phyloP scores from a whole-genome alignment of 2,888 invertebrate species.

The Hetaerina titia region DNA sequence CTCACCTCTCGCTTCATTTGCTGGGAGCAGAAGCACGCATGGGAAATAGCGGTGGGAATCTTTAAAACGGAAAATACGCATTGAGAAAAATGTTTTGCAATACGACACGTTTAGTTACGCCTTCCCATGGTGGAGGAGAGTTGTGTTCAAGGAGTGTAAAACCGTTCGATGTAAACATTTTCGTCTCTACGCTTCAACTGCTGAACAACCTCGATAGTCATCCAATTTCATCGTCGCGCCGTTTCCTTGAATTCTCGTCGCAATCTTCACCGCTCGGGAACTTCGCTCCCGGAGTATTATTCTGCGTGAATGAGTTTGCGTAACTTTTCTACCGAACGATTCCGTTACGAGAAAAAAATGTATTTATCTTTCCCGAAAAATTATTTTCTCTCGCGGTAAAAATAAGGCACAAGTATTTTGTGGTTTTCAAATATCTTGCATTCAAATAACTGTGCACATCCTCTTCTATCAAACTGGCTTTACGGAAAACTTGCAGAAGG shows the following conservation, averaged over 20 bases:
- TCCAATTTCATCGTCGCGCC: conserved; percentile 24
- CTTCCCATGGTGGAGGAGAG: neutral
- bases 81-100: conserved; percentile 20
- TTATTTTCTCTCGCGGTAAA: neutral
- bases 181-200: conserved; percentile 21
- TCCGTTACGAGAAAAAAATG: neutral
- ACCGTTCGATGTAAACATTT: conserved; percentile 24
- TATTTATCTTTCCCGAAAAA: neutral
- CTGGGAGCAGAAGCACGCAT: neutral
- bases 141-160: conserved; percentile 27
- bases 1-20: neutral
- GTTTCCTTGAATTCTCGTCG: conserved; percentile 21
- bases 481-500: too few relatives aligned
- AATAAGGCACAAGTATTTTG: neutral
- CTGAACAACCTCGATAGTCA: conserved; percentile 35
- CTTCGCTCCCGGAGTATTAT: neutral
- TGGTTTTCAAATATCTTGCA: neutral
- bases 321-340: neutral
- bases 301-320: conserved; percentile 16
- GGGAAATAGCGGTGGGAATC: neutral
- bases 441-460: too few relatives aligned
- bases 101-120: conserved; percentile 32
- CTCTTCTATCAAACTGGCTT: too few relatives aligned
- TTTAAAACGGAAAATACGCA: neutral
- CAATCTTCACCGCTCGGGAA: conserved; percentile 30